These are phyloP conservation scores for Papilio polytes DNA, from an alignment of 1,140 invertebrate genomes.

Conservation along the genomic window DNA sequence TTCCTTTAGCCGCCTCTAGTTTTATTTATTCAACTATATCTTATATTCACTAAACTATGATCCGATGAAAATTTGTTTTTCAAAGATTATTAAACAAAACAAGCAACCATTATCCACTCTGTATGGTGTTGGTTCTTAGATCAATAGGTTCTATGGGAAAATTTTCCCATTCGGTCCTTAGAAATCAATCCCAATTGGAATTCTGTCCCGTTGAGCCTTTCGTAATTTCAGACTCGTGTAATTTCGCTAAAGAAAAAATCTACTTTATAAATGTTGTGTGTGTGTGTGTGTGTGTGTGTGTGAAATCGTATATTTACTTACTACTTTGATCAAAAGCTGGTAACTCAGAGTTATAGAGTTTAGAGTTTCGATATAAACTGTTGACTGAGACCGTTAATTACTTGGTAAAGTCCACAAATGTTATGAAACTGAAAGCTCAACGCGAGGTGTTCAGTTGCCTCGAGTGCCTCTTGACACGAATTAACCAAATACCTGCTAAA, in stretches of 20 bases:
- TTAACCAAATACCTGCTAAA: slow-evolving; percentile 3
- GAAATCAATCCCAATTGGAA: no score
- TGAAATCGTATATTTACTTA: background rate
- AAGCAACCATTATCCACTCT: no score
- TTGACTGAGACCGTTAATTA: background rate
- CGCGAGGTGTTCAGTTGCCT: background rate
- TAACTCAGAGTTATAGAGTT: background rate
- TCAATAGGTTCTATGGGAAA: no score
- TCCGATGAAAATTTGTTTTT: background rate
- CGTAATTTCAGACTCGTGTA: no score
- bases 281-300: no score
- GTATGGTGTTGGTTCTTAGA: no score
- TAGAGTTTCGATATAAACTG: slow-evolving; percentile 3
- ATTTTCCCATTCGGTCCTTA: no score
- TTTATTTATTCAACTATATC: background rate
- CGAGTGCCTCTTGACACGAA: slow-evolving; percentile 5
- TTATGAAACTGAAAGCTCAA: background rate
- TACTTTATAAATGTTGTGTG: no score
- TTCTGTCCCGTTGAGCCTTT: no score
- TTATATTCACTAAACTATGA: background rate
- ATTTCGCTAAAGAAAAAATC: no score
- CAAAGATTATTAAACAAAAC: background rate
- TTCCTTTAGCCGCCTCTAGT: background rate
- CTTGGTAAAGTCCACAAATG: slow-evolving; percentile 6
- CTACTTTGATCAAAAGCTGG: background rate